These are phyloP conservation scores for Allobates femoralis DNA, from an alignment of 2,797 vertebrate genomes.

Conservation along the genomic window DNA sequence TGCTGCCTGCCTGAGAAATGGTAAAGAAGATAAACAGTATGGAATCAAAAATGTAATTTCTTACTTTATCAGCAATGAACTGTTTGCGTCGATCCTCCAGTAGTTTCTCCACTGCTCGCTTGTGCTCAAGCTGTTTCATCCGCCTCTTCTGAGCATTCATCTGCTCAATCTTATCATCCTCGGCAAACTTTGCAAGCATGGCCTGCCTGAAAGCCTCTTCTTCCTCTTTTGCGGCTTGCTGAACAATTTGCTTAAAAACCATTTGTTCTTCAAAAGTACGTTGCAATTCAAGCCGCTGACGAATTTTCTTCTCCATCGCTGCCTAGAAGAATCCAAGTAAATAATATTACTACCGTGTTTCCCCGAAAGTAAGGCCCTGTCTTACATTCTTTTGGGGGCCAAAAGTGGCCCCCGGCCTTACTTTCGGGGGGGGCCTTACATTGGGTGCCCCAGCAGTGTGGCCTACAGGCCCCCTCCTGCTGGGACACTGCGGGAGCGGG, in stretches of 20 bases:
- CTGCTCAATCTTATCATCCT: slow-evolving; percentile 89
- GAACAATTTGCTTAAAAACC: slow-evolving; percentile 80
- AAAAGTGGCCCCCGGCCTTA: no score
- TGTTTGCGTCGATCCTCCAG: slow-evolving; percentile 81
- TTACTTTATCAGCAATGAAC: slow-evolving; percentile 83
- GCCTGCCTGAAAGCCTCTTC: slow-evolving; percentile 82
- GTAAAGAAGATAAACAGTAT: background rate
- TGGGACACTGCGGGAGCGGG: no score
- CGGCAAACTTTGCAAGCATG: slow-evolving; percentile 87
- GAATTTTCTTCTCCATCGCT: slow-evolving; percentile 86
- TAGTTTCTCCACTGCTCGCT: slow-evolving; percentile 83
- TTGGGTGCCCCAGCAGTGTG: no score
- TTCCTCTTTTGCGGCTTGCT: slow-evolving; percentile 80
- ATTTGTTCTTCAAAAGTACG: slow-evolving; percentile 82
- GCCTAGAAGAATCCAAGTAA: slow-evolving; percentile 74
- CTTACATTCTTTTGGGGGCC: no score
- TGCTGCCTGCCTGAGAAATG: background rate
- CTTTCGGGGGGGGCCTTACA: no score
- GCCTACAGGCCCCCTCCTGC: no score
- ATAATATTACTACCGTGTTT: background rate
- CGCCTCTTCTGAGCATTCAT: slow-evolving; percentile 88
- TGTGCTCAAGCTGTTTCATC: slow-evolving; percentile 91
- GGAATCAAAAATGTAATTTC: slow-evolving; percentile 3
- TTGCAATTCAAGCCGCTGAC: slow-evolving; percentile 82
- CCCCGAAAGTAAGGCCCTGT: no score